A percentile compares a stretch with the other conserved stretches of the same genome.
Evolutionary conservation across 2,797 vertebrate genomes (phyloP).

Genomic region (Premnoplex brunnescens): DNA sequence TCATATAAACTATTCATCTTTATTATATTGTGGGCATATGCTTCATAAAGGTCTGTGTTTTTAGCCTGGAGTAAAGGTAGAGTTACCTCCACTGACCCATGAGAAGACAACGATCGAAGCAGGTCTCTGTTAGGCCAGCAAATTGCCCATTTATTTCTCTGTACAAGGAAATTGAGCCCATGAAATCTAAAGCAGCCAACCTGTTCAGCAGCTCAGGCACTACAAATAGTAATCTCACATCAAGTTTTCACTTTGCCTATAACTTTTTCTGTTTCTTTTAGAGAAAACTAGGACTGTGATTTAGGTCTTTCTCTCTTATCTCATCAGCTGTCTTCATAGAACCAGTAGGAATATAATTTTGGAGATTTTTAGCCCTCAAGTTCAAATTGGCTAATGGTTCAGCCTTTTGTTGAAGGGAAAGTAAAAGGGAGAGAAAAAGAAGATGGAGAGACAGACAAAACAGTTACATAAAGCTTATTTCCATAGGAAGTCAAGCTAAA

Average conservation of each 20-base stretch:
- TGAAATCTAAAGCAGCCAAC: neutral
- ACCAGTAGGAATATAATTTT: conserved; percentile 3
- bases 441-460: conserved; percentile 45
- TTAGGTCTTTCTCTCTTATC: conserved; percentile 23
- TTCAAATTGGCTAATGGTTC: conserved; percentile 1
- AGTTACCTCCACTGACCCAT: neutral
- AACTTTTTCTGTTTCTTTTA: neutral
- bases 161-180: neutral
- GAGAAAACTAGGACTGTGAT: conserved; percentile 22
- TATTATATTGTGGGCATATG: neutral
- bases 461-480: conserved; percentile 50
- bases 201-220: neutral
- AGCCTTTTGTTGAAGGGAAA: conserved; percentile 16
- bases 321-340: conserved; percentile 27
- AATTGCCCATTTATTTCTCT: neutral
- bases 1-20: neutral
- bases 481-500: conserved; percentile 49
- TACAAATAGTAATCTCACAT: neutral
- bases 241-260: neutral
- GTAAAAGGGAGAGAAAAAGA: neutral
- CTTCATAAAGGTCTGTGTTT: neutral
- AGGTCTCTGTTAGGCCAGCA: neutral
- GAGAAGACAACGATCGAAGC: neutral
- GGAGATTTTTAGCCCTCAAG: conserved; percentile 15
- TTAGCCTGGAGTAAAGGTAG: neutral